A percentile compares a stretch with the other conserved stretches of the same genome.
Conservation (phyloP, 1,140 invertebrate genomes). For the Scaptodrosophila lebanonensis region DNA sequence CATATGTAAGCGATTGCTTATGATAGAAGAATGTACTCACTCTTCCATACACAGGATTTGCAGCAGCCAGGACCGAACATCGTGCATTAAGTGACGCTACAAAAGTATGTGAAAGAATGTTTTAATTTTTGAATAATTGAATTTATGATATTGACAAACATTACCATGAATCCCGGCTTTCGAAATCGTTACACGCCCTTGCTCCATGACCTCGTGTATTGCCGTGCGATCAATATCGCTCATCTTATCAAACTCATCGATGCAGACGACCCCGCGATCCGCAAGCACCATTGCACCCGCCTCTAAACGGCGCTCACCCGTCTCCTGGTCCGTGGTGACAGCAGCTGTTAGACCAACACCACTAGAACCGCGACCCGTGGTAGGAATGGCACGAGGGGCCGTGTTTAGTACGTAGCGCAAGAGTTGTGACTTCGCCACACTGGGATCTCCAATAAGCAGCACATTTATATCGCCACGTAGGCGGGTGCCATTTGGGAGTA, state of each 20-base stretch:
- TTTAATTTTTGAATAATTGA: too few relatives aligned
- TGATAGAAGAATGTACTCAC: constrained; percentile 80
- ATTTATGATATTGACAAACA: too few relatives aligned
- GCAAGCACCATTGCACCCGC: constrained; percentile 99
- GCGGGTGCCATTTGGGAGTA: constrained; percentile 95
- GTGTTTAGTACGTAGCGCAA: constrained; percentile 96
- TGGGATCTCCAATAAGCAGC: constrained; percentile 98
- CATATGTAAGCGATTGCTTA: too few relatives aligned
- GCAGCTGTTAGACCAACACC: constrained; percentile 99
- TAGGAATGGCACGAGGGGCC: constrained; percentile 96
- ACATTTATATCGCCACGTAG: constrained; percentile 99
- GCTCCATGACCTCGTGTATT: constrained; percentile 99
- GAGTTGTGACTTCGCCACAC: constrained; percentile 98
- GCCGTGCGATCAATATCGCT: constrained; percentile 99
- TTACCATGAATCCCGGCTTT: constrained; percentile 99
- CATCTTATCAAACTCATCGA: constrained; percentile 99
- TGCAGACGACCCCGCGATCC: constrained; percentile 98
- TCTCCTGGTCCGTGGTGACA: constrained; percentile 96
- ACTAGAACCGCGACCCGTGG: constrained; percentile 96
- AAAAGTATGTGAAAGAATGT: too few relatives aligned
- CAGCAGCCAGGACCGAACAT: constrained; percentile 98
- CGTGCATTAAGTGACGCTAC: constrained; percentile 97
- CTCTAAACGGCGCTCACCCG: constrained; percentile 92
- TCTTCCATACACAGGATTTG: constrained; percentile 99
- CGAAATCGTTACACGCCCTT: constrained; percentile 96